Base-by-base conservation (phyloP, 1,140 invertebrate species). In the Spodoptera litura region DNA sequence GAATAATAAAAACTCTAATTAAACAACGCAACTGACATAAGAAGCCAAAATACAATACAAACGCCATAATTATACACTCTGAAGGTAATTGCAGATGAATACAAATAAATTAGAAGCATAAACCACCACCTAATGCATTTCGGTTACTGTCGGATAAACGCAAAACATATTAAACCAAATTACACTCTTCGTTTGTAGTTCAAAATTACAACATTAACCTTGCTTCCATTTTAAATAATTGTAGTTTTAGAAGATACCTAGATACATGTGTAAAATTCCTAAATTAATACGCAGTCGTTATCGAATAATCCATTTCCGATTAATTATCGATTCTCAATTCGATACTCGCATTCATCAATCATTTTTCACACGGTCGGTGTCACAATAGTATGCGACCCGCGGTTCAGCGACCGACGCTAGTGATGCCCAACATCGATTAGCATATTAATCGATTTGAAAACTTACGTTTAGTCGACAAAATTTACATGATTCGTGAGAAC, bases 391-490 rank as follows among this genome's bases (percentile, higher is more conserved):
- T 85, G 85, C 89, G 89, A 93, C 84, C 89, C 83, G 85, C 82
- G 81, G 92, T 89, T 94, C 93, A 91, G 79, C 91, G 93, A 91
- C 91, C 92, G 89, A 49, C 66, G 76, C 89, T 93, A 93, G 91
- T 92, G 93, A 93, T 94, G 93, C 84, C 89, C 88, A 88, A 89
- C 74, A 89, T 81, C 88, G 88, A 94, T 94, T 94, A 93, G 89
- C 93, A 94, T 94, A 94, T 94, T 94, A 94, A 94, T 94, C 91
- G 90, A 94, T 93, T 92, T 89, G 88, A 93, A 92, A 94, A 93
- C 88, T 94, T 91, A 91, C 91, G 91, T 93, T 90, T 88, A 92
- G 90, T 93, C 92, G 90, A 94, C 92, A 92, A 93, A 58, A 94
- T 94, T 94, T 93, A 93, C 92, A 94, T 94, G 91, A 91, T 89